Percentiles rank a stretch among this genome's conserved stretches.
Conservation (phyloP, 2,888 invertebrate species). For the Parnassius glacialis region DNA sequence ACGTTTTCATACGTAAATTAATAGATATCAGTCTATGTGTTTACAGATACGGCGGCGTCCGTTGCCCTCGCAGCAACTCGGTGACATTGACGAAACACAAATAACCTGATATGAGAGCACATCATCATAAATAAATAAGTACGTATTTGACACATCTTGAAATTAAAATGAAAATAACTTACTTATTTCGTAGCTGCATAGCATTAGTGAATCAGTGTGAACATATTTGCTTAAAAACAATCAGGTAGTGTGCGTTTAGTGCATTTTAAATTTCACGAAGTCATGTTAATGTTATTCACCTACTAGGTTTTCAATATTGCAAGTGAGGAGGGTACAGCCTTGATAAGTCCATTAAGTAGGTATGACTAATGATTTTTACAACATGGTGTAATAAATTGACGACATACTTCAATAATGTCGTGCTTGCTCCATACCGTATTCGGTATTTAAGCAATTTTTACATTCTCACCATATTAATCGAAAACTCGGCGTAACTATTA, state of each 20-base stretch:
- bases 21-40: slow-evolving; percentile 46
- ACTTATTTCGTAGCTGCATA: slow-evolving; percentile 3
- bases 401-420: slow-evolving; percentile 24
- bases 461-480: slow-evolving; percentile 4
- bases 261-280: slow-evolving; percentile 29
- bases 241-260: neutral
- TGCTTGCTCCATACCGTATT: slow-evolving; percentile 34
- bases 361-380: slow-evolving; percentile 53
- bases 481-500: slow-evolving; percentile 19
- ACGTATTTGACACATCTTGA: slow-evolving; percentile 43
- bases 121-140: slow-evolving; percentile 54
- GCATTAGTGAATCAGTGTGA: neutral
- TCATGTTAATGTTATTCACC: slow-evolving; percentile 47
- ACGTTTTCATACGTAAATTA: slow-evolving; percentile 38
- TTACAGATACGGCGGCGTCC: slow-evolving; percentile 72
- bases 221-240: neutral
- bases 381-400: slow-evolving; percentile 56
- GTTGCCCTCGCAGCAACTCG: slow-evolving; percentile 76
- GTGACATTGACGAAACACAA: slow-evolving; percentile 78
- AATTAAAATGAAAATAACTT: slow-evolving; percentile 13
- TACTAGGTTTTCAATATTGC: slow-evolving; percentile 36
- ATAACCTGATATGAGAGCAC: slow-evolving; percentile 66
- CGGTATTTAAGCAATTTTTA: slow-evolving; percentile 33
- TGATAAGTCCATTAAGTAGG: slow-evolving; percentile 29
- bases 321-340: slow-evolving; percentile 45